Conservation (phyloP, 2,888 invertebrate genomes). For the Trimorus sp. region DNA sequence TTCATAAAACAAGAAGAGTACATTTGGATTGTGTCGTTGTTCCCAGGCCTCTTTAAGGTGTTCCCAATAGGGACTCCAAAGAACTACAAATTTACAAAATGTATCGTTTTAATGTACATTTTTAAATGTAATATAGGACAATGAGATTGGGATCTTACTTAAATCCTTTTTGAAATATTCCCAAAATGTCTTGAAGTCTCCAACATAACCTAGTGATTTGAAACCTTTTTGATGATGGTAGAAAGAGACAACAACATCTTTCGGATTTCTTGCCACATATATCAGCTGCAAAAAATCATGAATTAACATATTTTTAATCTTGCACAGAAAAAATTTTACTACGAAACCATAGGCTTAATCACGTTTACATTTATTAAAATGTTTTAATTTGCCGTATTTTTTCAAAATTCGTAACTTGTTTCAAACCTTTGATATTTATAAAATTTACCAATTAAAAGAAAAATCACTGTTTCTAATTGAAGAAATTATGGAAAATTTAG, state of each 20-base stretch:
- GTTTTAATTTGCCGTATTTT: no score
- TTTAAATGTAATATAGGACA: neutral
- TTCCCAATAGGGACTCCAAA: conserved; percentile 90
- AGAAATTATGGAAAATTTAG: no score
- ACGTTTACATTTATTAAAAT: no score
- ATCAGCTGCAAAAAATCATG: conserved; percentile 68
- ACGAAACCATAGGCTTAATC: no score
- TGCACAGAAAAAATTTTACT: no score
- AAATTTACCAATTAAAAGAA: no score
- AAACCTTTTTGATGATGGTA: conserved; percentile 73
- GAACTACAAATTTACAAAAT: no score
- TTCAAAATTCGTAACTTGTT: no score
- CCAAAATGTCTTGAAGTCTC: conserved; percentile 74
- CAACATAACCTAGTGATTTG: conserved; percentile 70
- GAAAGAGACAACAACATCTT: conserved; percentile 76
- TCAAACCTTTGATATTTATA: no score
- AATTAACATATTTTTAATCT: no score
- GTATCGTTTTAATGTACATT: no score
- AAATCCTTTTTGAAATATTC: conserved; percentile 72
- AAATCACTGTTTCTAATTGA: no score
- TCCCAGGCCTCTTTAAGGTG: conserved; percentile 91
- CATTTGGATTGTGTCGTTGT: conserved; percentile 85
- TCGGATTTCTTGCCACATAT: conserved; percentile 78
- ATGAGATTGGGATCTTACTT: conserved; percentile 65
- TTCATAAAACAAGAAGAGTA: conserved; percentile 91